A percentile compares a stretch with the other conserved stretches of the same genome.
phyloP scores from a whole-genome alignment of 2,113 vertebrate genomes.

The Apeltes quadracus region DNA sequence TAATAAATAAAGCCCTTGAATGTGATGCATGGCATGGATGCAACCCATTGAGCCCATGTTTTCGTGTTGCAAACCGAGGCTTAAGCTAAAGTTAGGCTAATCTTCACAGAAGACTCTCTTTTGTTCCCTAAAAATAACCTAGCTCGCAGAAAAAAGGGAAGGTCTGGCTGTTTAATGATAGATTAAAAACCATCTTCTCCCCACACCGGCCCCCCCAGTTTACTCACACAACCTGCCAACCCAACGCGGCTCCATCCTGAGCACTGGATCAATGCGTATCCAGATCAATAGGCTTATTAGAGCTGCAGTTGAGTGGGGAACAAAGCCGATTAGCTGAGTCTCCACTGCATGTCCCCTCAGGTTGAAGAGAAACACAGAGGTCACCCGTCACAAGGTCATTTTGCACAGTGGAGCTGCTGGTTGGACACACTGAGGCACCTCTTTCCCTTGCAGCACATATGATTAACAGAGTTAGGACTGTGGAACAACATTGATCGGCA shows the following conservation, averaged over 20 bases:
- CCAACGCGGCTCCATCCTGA: slow-evolving; percentile 37
- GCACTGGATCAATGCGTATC: slow-evolving; percentile 65
- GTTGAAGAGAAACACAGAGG: slow-evolving; percentile 60
- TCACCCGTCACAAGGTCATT: slow-evolving; percentile 71
- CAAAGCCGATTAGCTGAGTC: slow-evolving; percentile 75
- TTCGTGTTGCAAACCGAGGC: slow-evolving; percentile 3
- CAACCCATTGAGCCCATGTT: not conserved
- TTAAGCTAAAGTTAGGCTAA: slow-evolving; percentile 21
- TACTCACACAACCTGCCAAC: slow-evolving; percentile 41
- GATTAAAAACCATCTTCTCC: slow-evolving; percentile 27
- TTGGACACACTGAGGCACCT: slow-evolving; percentile 17
- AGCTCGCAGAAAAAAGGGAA: slow-evolving; percentile 24
- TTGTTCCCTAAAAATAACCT: slow-evolving; percentile 34
- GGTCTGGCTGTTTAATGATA: slow-evolving; percentile 23
- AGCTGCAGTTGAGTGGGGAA: slow-evolving; percentile 67
- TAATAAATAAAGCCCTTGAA: not conserved
- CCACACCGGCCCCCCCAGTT: slow-evolving; percentile 34
- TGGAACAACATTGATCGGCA: slow-evolving; percentile 60
- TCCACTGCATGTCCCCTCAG: slow-evolving; percentile 48
- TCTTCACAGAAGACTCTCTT: slow-evolving; percentile 14
- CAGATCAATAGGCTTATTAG: slow-evolving; percentile 79
- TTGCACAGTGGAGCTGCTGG: slow-evolving; percentile 12
- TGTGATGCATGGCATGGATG: slow-evolving; percentile 11
- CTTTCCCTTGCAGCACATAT: slow-evolving; percentile 34
- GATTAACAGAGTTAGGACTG: slow-evolving; percentile 60